Evolutionary conservation across 2,888 invertebrate genomes (phyloP).

Genomic region (Leptura quadrifasciata): DNA sequence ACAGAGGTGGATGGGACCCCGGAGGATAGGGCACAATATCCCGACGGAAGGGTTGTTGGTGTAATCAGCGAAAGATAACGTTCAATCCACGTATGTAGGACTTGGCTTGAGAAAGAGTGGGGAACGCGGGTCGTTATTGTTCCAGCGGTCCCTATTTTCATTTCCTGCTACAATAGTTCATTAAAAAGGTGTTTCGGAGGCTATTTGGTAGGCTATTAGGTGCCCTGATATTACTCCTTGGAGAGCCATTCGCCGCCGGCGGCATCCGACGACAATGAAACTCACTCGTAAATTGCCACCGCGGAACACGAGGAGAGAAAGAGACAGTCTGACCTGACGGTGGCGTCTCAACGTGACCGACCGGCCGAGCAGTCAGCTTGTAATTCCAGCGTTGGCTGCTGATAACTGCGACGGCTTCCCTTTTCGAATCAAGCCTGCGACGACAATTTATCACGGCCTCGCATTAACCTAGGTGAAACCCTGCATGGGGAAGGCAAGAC

Average conservation of each 20-base stretch:
- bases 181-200: constrained; percentile 85
- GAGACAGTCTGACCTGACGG: constrained; percentile 45
- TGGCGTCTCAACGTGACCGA: constrained; percentile 39
- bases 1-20: constrained; percentile 64
- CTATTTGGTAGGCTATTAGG: constrained; percentile 83
- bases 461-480: constrained; percentile 74
- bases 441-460: constrained; percentile 73
- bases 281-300: constrained; percentile 73
- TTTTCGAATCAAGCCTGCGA: constrained; percentile 61
- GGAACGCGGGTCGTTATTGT: constrained; percentile 66
- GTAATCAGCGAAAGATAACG: constrained; percentile 60
- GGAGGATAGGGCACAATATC: constrained; percentile 61
- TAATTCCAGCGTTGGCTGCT: constrained; percentile 69
- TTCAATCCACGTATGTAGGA: constrained; percentile 60
- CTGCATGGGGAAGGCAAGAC: constrained; percentile 66
- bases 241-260: constrained; percentile 74
- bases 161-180: constrained; percentile 79
- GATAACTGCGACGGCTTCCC: constrained; percentile 70
- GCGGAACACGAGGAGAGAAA: constrained; percentile 56
- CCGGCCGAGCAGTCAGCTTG: constrained; percentile 58
- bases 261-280: constrained; percentile 74
- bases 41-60: constrained; percentile 65
- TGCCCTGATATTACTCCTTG: constrained; percentile 76
- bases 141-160: constrained; percentile 73
- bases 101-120: constrained; percentile 57